Evolutionary conservation across 1,140 invertebrate species (phyloP).

Genomic region (Trigoniulus corallinus): DNA sequence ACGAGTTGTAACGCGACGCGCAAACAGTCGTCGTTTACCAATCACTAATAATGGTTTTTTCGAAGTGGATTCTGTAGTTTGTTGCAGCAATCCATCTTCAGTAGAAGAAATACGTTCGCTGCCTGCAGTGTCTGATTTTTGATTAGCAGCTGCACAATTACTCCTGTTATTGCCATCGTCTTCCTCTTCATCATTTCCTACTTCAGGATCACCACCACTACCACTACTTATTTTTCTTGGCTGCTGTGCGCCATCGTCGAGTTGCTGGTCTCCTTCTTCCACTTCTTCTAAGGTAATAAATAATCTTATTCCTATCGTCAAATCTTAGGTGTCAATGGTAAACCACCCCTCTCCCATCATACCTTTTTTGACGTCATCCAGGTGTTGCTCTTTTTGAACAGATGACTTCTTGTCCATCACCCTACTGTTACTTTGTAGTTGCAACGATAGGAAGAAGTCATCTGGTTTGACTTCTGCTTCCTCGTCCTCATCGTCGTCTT

Average conservation of each 20-base stretch:
- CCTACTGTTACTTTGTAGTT: slow-evolving; percentile 8
- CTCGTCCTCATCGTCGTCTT: too few relatives aligned
- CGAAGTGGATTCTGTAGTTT: background rate
- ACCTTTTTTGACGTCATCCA: too few relatives aligned
- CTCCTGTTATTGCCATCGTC: background rate
- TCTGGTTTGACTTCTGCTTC: too few relatives aligned
- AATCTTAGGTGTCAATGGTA: too few relatives aligned
- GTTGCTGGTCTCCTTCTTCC: slow-evolving; percentile 52
- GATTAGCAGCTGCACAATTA: background rate
- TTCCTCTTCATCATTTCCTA: background rate
- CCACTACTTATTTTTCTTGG: slow-evolving; percentile 21
- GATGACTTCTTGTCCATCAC: too few relatives aligned
- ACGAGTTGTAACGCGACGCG: background rate
- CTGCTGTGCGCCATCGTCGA: slow-evolving; percentile 23
- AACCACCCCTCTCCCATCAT: too few relatives aligned
- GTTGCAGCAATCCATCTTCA: background rate
- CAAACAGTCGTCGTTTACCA: background rate
- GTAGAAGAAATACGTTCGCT: background rate
- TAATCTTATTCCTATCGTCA: background rate
- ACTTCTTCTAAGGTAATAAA: too few relatives aligned
- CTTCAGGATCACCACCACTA: background rate
- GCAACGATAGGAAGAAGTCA: slow-evolving; percentile 1
- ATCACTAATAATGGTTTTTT: background rate
- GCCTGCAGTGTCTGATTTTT: background rate
- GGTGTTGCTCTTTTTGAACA: too few relatives aligned